Conservation (phyloP, 2,113 vertebrate species). For the Bos javanicus region DNA sequence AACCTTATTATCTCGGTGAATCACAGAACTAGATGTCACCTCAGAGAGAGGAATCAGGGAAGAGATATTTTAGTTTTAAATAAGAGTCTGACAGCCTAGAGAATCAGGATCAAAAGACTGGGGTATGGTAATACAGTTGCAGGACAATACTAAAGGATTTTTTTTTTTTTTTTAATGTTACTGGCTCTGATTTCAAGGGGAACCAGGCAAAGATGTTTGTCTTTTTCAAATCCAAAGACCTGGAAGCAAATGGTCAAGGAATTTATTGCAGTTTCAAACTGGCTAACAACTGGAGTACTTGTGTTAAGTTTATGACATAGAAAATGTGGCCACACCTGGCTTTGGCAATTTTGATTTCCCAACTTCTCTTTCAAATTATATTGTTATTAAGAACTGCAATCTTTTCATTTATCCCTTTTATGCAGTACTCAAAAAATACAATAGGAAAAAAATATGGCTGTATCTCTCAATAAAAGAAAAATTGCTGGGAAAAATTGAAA, state of each 20-base stretch:
- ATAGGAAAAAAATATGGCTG: background rate
- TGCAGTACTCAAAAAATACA: background rate
- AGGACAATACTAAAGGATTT: fast-evolving
- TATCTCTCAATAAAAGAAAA: background rate
- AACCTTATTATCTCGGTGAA: background rate
- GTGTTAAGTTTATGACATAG: background rate
- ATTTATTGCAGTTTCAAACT: background rate
- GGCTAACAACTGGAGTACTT: background rate
- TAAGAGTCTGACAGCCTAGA: background rate
- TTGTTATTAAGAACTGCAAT: fast-evolving
- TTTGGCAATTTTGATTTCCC: background rate
- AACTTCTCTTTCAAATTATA: background rate
- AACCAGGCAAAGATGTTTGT: background rate
- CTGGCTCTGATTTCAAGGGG: background rate
- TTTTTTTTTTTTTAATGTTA: background rate
- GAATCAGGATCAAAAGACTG: background rate
- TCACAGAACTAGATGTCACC: background rate
- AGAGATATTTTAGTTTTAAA: background rate
- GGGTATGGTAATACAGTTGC: fast-evolving
- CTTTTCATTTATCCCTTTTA: background rate
- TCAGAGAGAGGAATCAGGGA: background rate
- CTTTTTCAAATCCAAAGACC: background rate
- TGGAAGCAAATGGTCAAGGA: background rate
- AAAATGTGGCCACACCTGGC: background rate
- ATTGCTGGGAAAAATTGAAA: background rate